Conservation (phyloP, 2,797 vertebrate species). For the Psittacula derbiana region DNA sequence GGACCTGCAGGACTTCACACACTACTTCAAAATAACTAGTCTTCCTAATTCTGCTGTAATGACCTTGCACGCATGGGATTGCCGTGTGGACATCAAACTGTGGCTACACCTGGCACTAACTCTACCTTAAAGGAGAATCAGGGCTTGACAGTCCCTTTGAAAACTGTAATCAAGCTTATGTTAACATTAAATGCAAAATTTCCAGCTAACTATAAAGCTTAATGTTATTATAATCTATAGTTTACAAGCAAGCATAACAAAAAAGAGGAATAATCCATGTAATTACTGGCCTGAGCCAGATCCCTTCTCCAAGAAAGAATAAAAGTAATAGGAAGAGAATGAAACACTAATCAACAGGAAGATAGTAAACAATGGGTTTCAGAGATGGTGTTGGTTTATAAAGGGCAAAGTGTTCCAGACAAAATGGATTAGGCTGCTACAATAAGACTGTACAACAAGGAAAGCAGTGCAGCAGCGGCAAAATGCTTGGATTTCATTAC, state of each 20-base stretch:
- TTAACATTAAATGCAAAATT: not conserved
- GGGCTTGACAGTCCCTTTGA: not conserved
- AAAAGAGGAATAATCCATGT: not conserved
- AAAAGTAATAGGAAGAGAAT: not conserved
- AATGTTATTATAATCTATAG: not conserved
- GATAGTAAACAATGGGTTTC: not conserved
- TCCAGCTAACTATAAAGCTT: not conserved
- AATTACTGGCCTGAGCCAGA: not conserved
- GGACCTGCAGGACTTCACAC: not conserved
- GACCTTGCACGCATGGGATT: not conserved
- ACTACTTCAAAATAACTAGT: not conserved
- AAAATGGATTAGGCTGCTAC: not conserved
- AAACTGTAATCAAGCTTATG: not conserved
- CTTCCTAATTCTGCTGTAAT: not conserved
- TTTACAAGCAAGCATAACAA: not conserved
- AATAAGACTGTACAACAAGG: not conserved
- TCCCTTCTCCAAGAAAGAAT: not conserved
- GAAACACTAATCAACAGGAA: not conserved
- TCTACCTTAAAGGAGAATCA: not conserved
- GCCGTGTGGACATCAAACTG: not conserved
- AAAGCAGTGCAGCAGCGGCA: not conserved
- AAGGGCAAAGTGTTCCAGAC: not conserved
- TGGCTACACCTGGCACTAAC: not conserved
- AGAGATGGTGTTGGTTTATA: not conserved
- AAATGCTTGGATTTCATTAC: not conserved